phyloP scores from a whole-genome alignment of 37 sponge, comb jelly and placozoan genomes.

The Axinella damicornis region DNA sequence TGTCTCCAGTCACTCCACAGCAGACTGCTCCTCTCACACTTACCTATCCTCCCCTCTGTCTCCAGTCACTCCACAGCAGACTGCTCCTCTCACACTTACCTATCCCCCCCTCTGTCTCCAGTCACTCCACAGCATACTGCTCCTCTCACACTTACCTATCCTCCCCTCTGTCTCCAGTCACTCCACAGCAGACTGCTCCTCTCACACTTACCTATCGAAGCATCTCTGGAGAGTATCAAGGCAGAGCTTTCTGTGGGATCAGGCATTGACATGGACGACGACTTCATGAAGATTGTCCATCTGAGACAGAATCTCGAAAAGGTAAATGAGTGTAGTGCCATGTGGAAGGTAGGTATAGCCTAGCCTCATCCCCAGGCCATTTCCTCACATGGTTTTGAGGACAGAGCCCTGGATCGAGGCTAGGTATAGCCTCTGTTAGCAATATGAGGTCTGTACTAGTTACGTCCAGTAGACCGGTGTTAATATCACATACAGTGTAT shows the following conservation, averaged over 20 bases:
- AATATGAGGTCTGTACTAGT: too few species aligned
- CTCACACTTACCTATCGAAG: slow-evolving; percentile 64
- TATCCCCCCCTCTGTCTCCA: too few species aligned
- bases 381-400: too few species aligned
- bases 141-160: not conserved
- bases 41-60: too few species aligned
- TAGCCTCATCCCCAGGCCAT: not conserved
- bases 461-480: too few species aligned
- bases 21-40: too few species aligned
- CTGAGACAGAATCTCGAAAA: slow-evolving; percentile 94
- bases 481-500: too few species aligned
- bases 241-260: slow-evolving; percentile 18
- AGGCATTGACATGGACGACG: slow-evolving; percentile 50
- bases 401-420: not conserved
- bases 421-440: too few species aligned
- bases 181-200: slow-evolving; percentile 55
- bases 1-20: too few species aligned
- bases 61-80: too few species aligned
- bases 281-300: slow-evolving; percentile 69
- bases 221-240: slow-evolving; percentile 40
- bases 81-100: too few species aligned
- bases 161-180: slow-evolving; percentile 24
- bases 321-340: slow-evolving; percentile 21
- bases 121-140: too few species aligned
- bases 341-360: not conserved